Percentiles rank a stretch among this genome's conserved stretches.
Conservation (phyloP, 2,888 invertebrate species). For the Pseudococcus viburni region DNA sequence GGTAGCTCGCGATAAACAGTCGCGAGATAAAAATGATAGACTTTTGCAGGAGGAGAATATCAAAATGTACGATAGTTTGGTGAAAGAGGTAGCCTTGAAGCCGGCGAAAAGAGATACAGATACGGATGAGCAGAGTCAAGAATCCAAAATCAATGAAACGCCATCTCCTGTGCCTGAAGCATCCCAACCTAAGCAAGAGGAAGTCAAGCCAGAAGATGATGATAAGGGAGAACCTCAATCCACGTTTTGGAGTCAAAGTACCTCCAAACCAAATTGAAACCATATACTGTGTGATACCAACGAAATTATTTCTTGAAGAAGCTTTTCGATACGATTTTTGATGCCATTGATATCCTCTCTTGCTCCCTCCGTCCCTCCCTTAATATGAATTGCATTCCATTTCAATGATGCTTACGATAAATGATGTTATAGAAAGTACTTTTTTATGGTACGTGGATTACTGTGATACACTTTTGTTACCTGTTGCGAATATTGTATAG, state of each 20-base stretch:
- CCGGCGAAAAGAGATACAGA: constrained; percentile 52
- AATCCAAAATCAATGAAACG: neutral
- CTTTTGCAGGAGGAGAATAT: constrained; percentile 36
- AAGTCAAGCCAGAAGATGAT: neutral
- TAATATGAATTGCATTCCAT: neutral
- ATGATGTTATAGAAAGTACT: neutral
- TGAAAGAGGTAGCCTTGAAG: constrained; percentile 14
- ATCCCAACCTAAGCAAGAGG: neutral
- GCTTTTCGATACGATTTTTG: constrained; percentile 17
- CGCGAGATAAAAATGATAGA: neutral
- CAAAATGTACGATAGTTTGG: constrained; percentile 55
- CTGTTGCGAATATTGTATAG: constrained; percentile 30
- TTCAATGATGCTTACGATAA: neutral
- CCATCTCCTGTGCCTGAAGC: neutral
- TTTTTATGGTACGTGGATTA: constrained; percentile 25
- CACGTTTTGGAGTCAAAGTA: constrained; percentile 15
- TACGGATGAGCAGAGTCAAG: neutral
- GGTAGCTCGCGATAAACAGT: constrained; percentile 39
- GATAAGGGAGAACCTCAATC: neutral
- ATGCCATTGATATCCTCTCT: constrained; percentile 12
- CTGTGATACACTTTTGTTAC: constrained; percentile 52
- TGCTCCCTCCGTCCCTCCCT: neutral
- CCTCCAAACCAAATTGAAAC: constrained; percentile 16
- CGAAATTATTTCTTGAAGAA: neutral
- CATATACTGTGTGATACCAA: too few relatives aligned